Evolutionary conservation across 2,888 invertebrate genomes (phyloP), one percentile per base, ranked within the genome.

Genomic region (Dryomyza anilis): DNA sequence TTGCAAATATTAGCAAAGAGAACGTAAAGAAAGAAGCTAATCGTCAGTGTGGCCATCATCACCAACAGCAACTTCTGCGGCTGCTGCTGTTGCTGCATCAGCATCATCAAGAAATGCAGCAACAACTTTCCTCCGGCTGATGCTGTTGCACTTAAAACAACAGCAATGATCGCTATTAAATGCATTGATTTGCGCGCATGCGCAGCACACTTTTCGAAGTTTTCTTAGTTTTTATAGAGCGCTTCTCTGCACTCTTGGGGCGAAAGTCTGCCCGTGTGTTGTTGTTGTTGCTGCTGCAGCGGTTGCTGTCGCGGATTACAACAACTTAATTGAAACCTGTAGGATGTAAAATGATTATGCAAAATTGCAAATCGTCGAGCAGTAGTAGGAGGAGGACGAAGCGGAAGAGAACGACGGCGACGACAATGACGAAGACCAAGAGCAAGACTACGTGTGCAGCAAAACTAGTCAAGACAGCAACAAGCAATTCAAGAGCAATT

Each of bases 311-410:
- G 64, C 50, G 43, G 58, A 64, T 55, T 53, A 64, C 60, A 50
- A 64, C 63, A 59, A 64, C 64, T 64, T 64, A 64, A 64, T 64
- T 64, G 59, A 64, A 60, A 64, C 43, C 53, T 64, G 64, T 64
- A 64, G 55, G 59, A 46, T 59, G 59, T 55, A 64, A 64, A 64
- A 64, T 60, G 53, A 64, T 64, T 64, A 64, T 64, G 64, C 64
- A 64, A 64, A 60, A 64, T 36, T 29, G 21, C 27, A 48, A 23
- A 19, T 29, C n/a, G 56, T 25, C 19, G 39, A 1, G 25, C 14
- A 12, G 48, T n/a, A n/a, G n/a, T n/a, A n/a, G n/a, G n/a, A n/a
- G n/a, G n/a, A n/a, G n/a, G n/a, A n/a, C n/a, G n/a, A n/a, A n/a
- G n/a, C n/a, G n/a, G n/a, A n/a, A n/a, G 53, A 8, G 21, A 53